A percentile compares a stretch with the other conserved stretches of the same genome.
These are phyloP conservation scores for Anser brachyrhynchus DNA, from an alignment of 2,113 vertebrate species.

Conservation along the genomic window DNA sequence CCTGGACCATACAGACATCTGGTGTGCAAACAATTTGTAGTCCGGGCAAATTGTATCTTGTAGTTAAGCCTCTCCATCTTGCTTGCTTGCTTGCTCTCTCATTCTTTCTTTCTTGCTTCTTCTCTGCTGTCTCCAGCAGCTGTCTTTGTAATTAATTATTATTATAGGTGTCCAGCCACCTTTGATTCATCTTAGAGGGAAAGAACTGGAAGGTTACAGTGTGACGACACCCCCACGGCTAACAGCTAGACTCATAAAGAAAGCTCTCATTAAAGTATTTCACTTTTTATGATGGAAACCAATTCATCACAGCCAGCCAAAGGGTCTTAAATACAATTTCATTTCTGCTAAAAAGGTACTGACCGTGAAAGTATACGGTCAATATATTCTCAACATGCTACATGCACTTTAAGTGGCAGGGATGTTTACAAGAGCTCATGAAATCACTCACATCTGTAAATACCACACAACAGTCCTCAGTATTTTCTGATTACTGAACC, in stretches of 20 bases:
- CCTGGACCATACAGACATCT: neutral
- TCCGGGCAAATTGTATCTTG: neutral
- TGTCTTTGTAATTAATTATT: conserved; percentile 54
- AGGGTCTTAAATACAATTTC: conserved; percentile 32
- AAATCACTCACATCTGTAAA: conserved; percentile 47
- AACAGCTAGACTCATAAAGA: conserved; percentile 59
- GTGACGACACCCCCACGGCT: conserved; percentile 36
- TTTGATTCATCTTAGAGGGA: conserved; percentile 14
- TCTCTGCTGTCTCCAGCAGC: conserved; percentile 35
- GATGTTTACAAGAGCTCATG: conserved; percentile 34
- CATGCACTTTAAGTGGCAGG: conserved; percentile 17
- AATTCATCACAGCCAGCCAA: conserved; percentile 43
- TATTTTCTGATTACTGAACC: conserved; percentile 12
- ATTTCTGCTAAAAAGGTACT: conserved; percentile 18
- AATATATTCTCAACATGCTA: neutral
- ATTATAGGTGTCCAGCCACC: neutral
- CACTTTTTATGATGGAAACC: conserved; percentile 59
- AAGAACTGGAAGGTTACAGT: conserved; percentile 38
- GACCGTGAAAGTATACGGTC: neutral
- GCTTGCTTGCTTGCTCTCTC: neutral
- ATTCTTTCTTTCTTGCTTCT: neutral
- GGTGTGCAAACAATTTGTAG: neutral
- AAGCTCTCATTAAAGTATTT: conserved; percentile 59
- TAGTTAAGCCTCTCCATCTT: neutral
- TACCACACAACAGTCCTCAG: neutral